Base-by-base conservation (phyloP, 2,888 invertebrate genomes). In the Sepioteuthis lessoniana region DNA sequence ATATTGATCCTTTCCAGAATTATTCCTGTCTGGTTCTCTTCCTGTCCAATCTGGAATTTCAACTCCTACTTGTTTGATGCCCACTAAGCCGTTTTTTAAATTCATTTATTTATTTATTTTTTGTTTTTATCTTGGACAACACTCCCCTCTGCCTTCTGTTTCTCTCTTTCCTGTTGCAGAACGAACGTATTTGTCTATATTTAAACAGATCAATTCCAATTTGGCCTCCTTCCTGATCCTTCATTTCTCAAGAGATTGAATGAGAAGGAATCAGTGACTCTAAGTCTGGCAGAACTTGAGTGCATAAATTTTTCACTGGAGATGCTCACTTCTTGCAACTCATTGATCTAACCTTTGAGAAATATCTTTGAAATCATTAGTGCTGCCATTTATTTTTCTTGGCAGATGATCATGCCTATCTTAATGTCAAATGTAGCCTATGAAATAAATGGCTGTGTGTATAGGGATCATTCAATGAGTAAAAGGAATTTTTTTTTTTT, bases 221-320 rank as follows among this genome's bases (percentile, higher is more conserved):
- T 76, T 76, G 76, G 76, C 76, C n/a, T 16, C n/a, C 76, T 76
- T 76, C 76, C n/a, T n/a, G 76, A 76, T 76, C n/a, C 76, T 76
- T 35, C 76, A 76, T 76, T 76, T 76, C 76, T 76, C 76, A n/a
- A 19, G 76, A 76, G 76, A 76, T 76, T 76, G n/a, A 16, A n/a
- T 16, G 76, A 76, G n/a, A 76, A n/a, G 76, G n/a, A 76, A 76
- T 76, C 76, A 35, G n/a, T 76, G n/a, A n/a, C 76, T 76, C 76
- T 35, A 76, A 76, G 76, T 76, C 76, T 76, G n/a, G n/a, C n/a
- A 35, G 76, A 76, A 76, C 76, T 76, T 35, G n/a, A 76, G 19
- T 76, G n/a, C 76, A 76, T 76, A 76, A n/a, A n/a, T 76, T 76
- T 35, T 76, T 35, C n/a, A 16, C 16, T 76, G 76, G n/a, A 76